These are phyloP conservation scores for Cyclopterus lumpus DNA, from an alignment of 2,797 vertebrate species.

Conservation along the genomic window DNA sequence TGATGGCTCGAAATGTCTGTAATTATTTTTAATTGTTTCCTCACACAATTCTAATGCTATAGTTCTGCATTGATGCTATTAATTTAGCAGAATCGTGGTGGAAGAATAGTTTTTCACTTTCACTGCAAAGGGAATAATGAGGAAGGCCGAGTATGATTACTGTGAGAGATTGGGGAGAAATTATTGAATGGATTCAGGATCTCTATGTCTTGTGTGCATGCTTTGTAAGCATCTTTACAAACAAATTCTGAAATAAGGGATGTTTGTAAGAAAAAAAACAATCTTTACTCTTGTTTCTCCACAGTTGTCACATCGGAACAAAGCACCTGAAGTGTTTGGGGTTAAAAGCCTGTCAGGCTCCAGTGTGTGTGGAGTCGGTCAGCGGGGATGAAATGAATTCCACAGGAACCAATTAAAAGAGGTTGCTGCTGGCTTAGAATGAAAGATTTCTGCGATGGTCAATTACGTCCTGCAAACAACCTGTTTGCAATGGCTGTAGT, in stretches of 20 bases:
- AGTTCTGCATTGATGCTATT: conserved; percentile 15
- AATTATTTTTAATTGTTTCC: conserved; percentile 6
- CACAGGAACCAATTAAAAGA: conserved; percentile 82
- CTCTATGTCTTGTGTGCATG: neutral
- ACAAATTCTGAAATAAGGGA: conserved; percentile 12
- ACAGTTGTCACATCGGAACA: conserved; percentile 38
- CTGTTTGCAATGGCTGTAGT: conserved; percentile 49
- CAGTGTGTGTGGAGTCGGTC: conserved; percentile 60
- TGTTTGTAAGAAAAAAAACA: conserved; percentile 19
- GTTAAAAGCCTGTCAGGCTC: conserved; percentile 73
- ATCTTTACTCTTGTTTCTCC: conserved; percentile 13
- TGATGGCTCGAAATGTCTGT: conserved; percentile 4
- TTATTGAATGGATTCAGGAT: neutral
- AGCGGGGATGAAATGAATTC: conserved; percentile 77
- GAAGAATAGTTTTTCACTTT: conserved; percentile 1
- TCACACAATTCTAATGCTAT: neutral
- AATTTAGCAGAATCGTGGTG: conserved; percentile 11
- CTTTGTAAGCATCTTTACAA: neutral
- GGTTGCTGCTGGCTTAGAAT: conserved; percentile 69
- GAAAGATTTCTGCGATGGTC: conserved; percentile 63
- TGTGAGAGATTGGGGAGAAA: neutral
- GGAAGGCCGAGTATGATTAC: neutral
- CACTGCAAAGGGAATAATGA: conserved; percentile 3
- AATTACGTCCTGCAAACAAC: conserved; percentile 60
- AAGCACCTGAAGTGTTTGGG: conserved; percentile 65